Evolutionary conservation across 2,888 invertebrate genomes (phyloP).

Genomic region (Xestia sexstrigata): DNA sequence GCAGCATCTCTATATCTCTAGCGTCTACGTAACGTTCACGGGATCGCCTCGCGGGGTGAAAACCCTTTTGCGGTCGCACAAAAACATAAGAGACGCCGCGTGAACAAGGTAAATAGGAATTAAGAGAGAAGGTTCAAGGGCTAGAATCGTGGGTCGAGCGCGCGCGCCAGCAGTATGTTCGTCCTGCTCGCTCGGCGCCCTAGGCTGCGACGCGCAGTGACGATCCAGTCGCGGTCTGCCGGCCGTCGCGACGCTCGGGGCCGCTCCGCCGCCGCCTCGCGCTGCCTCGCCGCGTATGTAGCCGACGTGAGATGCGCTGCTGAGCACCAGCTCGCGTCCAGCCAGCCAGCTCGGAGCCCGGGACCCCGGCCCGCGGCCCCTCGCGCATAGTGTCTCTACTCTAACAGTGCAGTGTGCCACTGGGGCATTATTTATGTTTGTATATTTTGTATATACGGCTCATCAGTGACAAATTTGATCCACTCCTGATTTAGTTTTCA

Average conservation of each 20-base stretch:
- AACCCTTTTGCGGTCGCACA: constrained; percentile 85
- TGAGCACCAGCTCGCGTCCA: constrained; percentile 74
- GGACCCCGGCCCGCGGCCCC: constrained; percentile 64
- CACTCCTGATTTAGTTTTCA: constrained; percentile 65
- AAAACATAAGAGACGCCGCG: constrained; percentile 83
- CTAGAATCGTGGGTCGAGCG: constrained; percentile 84
- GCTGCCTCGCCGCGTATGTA: constrained; percentile 83
- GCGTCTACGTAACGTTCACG: constrained; percentile 83
- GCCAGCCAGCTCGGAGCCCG: constrained; percentile 56
- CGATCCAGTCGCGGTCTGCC: constrained; percentile 90
- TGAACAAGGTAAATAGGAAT: constrained; percentile 85
- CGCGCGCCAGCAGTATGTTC: constrained; percentile 80
- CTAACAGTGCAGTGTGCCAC: constrained; percentile 81
- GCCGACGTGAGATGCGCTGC: constrained; percentile 83
- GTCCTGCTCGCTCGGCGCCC: constrained; percentile 89
- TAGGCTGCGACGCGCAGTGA: constrained; percentile 88
- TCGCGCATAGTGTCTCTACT: constrained; percentile 58
- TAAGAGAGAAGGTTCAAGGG: constrained; percentile 87
- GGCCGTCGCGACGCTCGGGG: constrained; percentile 90
- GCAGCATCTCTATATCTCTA: constrained; percentile 89
- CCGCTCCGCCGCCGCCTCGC: constrained; percentile 81
- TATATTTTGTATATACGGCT: constrained; percentile 69
- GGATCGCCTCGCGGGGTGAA: constrained; percentile 85
- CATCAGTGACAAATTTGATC: constrained; percentile 71
- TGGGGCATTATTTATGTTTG: constrained; percentile 81